Percentiles rank a stretch among this genome's conserved stretches.
Conservation (phyloP, 30 jellyfish, hydroid and myxozoan species). For the Turritopsis rubra region DNA sequence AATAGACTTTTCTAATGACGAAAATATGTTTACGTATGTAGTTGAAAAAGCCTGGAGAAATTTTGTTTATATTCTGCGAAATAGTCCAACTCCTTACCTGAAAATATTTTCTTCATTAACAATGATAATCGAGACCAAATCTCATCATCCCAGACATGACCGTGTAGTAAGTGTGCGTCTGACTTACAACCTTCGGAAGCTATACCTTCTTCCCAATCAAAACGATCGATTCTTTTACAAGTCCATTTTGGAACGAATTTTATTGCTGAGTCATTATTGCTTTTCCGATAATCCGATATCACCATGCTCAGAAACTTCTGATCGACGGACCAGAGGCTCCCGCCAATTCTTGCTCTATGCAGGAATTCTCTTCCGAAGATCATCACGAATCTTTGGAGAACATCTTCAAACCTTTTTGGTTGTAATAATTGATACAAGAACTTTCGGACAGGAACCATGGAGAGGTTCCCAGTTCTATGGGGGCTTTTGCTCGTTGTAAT, state of each 20-base stretch:
- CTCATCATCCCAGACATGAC: constrained; percentile 18
- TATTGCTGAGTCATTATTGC: background rate
- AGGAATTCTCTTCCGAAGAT: background rate
- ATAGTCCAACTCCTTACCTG: background rate
- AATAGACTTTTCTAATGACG: no score
- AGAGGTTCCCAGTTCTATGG: background rate
- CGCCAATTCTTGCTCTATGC: background rate
- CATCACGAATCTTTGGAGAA: background rate
- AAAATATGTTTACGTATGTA: background rate
- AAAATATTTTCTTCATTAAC: background rate
- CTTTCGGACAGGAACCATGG: background rate
- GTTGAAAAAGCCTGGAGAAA: background rate
- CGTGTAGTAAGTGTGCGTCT: constrained; percentile 8
- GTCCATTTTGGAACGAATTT: background rate
- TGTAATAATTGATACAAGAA: background rate
- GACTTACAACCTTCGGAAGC: background rate
- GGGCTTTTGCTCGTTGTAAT: background rate
- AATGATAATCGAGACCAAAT: background rate
- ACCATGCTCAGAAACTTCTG: background rate
- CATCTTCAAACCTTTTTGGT: background rate
- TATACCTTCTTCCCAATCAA: background rate
- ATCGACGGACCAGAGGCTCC: background rate
- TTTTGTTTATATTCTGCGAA: background rate
- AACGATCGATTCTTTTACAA: background rate
- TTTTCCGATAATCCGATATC: background rate